A percentile compares a stretch with the other conserved stretches of the same genome.
These are phyloP conservation scores for Hydrolagus affinis DNA, from an alignment of 2,113 vertebrate genomes.

Conservation along the genomic window DNA sequence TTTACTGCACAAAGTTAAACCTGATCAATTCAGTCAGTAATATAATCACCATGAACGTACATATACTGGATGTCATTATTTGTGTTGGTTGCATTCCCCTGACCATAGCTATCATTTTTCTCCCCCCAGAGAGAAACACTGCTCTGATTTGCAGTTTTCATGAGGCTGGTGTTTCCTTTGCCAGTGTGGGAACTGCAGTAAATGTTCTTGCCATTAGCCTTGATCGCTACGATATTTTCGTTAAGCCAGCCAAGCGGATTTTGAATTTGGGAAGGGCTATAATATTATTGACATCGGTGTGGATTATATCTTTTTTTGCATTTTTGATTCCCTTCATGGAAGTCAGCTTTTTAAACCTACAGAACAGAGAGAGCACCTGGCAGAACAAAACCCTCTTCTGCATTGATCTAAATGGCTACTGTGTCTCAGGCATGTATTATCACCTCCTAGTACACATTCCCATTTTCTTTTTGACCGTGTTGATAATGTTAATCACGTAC, in stretches of 20 bases:
- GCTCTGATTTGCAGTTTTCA: conserved; percentile 95
- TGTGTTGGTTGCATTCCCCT: conserved; percentile 94
- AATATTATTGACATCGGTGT: conserved; percentile 78
- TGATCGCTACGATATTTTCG: conserved; percentile 95
- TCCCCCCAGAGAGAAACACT: conserved; percentile 80
- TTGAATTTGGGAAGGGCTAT: conserved; percentile 91
- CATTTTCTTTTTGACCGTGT: conserved; percentile 89
- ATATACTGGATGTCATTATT: conserved; percentile 90
- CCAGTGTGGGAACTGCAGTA: conserved; percentile 90
- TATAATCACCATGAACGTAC: conserved; percentile 97
- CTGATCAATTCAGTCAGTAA: conserved; percentile 98
- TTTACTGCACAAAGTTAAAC: conserved; percentile 99
- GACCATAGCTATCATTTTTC: conserved; percentile 85
- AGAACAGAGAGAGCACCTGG: conserved; percentile 58
- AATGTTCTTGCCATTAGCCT: conserved; percentile 94
- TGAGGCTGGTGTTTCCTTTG: conserved; percentile 95
- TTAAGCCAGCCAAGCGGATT: conserved; percentile 92
- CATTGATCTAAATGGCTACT: conserved; percentile 75
- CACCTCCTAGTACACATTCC: conserved; percentile 94
- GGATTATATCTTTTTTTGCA: conserved; percentile 86
- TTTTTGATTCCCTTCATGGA: conserved; percentile 96
- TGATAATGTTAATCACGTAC: conserved; percentile 95
- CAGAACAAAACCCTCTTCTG: conserved; percentile 79
- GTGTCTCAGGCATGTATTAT: conserved; percentile 87
- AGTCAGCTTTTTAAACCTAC: conserved; percentile 82